These are phyloP conservation scores for Carcina quercana DNA, from an alignment of 2,888 invertebrate species.

Conservation along the genomic window DNA sequence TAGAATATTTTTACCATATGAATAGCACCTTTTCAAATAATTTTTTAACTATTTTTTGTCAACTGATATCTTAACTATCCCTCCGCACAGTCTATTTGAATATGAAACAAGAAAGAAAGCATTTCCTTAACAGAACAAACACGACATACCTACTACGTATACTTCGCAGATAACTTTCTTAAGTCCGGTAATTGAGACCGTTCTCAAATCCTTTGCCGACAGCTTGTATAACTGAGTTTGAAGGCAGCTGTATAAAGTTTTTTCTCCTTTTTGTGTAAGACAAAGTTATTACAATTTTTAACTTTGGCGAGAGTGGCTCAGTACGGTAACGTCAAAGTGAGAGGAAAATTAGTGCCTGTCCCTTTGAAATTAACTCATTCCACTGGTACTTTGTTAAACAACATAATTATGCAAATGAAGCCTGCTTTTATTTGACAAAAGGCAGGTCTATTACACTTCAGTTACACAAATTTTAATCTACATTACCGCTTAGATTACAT, in stretches of 20 bases:
- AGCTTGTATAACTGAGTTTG: conserved; percentile 47
- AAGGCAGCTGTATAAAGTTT: conserved; percentile 40
- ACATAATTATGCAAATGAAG: conserved; percentile 16
- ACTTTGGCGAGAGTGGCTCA: conserved; percentile 29
- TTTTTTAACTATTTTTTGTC: no score
- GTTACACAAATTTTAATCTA: no score
- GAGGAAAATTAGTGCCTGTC: conserved; percentile 21
- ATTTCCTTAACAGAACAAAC: not conserved
- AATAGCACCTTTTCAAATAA: no score
- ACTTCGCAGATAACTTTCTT: conserved; percentile 43
- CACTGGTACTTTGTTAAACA: conserved; percentile 16
- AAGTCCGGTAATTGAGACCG: conserved; percentile 47
- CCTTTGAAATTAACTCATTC: conserved; percentile 24
- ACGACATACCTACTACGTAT: no score
- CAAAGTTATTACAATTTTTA: conserved; percentile 45
- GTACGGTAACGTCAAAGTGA: conserved; percentile 21
- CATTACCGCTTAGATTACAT: no score
- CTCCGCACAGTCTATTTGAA: no score
- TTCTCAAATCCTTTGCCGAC: conserved; percentile 51
- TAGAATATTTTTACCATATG: no score
- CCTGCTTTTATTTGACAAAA: conserved; percentile 11
- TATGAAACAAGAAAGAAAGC: no score
- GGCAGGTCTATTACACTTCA: no score
- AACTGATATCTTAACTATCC: no score
- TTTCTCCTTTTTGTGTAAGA: conserved; percentile 35